phyloP scores from a whole-genome alignment of 2,797 vertebrate species.

The Notolabrus celidotus region DNA sequence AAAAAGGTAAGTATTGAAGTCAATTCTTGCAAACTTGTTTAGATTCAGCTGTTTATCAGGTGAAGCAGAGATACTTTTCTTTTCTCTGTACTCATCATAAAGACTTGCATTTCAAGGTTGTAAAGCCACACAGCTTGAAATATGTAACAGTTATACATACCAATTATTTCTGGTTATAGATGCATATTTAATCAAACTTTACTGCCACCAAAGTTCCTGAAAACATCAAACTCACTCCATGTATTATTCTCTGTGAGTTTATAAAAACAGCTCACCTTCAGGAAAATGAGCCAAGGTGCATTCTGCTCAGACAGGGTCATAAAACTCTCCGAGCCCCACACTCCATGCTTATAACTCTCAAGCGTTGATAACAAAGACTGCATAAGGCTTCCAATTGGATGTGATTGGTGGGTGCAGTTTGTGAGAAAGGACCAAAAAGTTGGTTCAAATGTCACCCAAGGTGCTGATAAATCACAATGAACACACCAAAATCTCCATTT shows the following conservation, averaged over 20 bases:
- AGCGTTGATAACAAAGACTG: constrained; percentile 64
- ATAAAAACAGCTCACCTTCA: constrained; percentile 36
- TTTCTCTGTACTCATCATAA: constrained; percentile 2
- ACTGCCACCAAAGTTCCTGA: background rate
- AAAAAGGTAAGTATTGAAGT: background rate
- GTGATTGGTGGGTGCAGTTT: constrained; percentile 21
- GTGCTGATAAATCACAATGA: constrained; percentile 49
- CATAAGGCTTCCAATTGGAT: constrained; percentile 51
- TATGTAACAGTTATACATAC: constrained; percentile 27
- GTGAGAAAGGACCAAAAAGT: constrained; percentile 49
- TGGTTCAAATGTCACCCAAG: constrained; percentile 52
- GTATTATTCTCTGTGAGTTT: constrained; percentile 30
- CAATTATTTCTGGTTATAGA: constrained; percentile 20
- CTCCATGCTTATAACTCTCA: constrained; percentile 52
- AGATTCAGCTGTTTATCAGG: background rate
- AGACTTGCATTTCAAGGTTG: constrained; percentile 30
- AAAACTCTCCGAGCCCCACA: constrained; percentile 33
- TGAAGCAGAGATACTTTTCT: constrained; percentile 20
- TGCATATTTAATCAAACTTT: constrained; percentile 36
- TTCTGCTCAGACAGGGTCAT: constrained; percentile 35
- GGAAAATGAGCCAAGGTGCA: constrained; percentile 43
- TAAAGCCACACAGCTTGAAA: constrained; percentile 8
- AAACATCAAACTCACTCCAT: background rate
- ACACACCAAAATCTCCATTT: constrained; percentile 33
- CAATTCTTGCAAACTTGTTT: constrained; percentile 12